phyloP scores from a whole-genome alignment of 2,113 vertebrate genomes.

The Hemichromis elongatus region DNA sequence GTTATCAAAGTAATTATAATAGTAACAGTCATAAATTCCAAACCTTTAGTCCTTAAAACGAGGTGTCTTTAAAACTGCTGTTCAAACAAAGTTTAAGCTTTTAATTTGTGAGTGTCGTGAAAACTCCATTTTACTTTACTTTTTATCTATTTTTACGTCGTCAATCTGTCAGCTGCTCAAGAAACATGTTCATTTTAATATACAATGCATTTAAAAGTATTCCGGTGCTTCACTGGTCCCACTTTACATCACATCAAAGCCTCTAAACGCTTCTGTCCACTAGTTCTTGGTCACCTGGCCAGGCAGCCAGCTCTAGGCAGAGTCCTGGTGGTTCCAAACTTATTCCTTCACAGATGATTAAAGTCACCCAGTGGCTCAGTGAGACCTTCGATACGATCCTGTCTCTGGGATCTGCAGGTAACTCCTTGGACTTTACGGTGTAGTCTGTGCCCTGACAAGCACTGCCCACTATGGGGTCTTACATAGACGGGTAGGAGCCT shows the following conservation, averaged over 20 bases:
- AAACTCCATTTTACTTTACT: not conserved
- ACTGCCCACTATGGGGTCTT: not conserved
- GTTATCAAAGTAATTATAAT: too few relatives aligned
- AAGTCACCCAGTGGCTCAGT: not conserved
- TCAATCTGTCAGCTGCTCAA: not conserved
- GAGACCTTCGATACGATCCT: not conserved
- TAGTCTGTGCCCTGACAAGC: not conserved
- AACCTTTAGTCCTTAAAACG: not conserved
- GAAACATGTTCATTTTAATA: not conserved
- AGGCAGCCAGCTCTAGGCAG: too few relatives aligned
- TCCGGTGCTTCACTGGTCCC: too few relatives aligned
- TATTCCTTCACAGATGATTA: not conserved
- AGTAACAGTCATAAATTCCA: too few relatives aligned
- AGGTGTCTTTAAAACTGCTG: not conserved
- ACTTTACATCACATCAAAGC: too few relatives aligned
- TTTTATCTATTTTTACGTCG: not conserved
- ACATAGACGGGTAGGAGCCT: not conserved
- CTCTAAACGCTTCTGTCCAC: not conserved
- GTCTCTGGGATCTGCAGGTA: not conserved
- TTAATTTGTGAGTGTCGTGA: not conserved
- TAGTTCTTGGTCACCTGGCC: not conserved
- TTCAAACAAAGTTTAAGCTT: not conserved
- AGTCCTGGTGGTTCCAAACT: not conserved
- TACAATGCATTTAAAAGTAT: too few relatives aligned
- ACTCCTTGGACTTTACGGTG: not conserved